A percentile compares a stretch with the other conserved stretches of the same genome.
These are phyloP conservation scores for Drosophila putrida DNA, from an alignment of 2,888 invertebrate species.

Conservation along the genomic window DNA sequence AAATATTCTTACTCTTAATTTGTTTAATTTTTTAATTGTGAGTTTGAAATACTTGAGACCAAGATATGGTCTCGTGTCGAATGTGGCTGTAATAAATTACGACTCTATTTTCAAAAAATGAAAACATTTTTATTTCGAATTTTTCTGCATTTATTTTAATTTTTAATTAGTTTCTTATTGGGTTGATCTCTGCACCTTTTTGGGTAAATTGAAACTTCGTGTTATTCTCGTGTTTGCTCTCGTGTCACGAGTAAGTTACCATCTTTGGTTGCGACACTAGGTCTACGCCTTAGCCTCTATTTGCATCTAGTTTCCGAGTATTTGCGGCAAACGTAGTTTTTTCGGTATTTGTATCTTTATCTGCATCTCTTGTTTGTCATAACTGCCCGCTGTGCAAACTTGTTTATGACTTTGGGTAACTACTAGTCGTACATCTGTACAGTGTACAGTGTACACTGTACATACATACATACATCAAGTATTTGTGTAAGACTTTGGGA, in stretches of 20 bases:
- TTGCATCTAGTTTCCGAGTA: conserved; percentile 40
- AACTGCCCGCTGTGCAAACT: conserved; percentile 63
- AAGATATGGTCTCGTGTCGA: conserved; percentile 10
- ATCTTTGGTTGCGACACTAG: conserved; percentile 12
- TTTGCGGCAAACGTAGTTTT: conserved; percentile 22
- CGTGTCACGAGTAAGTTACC: conserved; percentile 10
- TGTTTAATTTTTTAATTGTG: conserved; percentile 50
- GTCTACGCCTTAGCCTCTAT: conserved; percentile 28
- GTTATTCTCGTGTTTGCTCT: background rate
- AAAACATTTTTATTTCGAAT: background rate
- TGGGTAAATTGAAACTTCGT: background rate
- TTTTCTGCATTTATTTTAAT: background rate
- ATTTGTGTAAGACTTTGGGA: conserved; percentile 65
- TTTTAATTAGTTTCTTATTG: background rate
- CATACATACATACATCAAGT: conserved; percentile 57
- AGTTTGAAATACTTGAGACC: conserved; percentile 6
- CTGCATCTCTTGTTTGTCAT: conserved; percentile 60
- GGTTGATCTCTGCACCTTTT: background rate
- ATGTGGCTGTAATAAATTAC: too few species aligned
- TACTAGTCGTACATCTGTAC: conserved; percentile 11
- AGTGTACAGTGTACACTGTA: too few species aligned
- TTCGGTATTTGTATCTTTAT: conserved; percentile 55
- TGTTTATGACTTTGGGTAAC: conserved; percentile 63
- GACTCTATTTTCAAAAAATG: background rate
- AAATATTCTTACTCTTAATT: conserved; percentile 25